These are phyloP conservation scores for Nesidiocoris tenuis DNA, from an alignment of 2,888 invertebrate species.

Conservation along the genomic window DNA sequence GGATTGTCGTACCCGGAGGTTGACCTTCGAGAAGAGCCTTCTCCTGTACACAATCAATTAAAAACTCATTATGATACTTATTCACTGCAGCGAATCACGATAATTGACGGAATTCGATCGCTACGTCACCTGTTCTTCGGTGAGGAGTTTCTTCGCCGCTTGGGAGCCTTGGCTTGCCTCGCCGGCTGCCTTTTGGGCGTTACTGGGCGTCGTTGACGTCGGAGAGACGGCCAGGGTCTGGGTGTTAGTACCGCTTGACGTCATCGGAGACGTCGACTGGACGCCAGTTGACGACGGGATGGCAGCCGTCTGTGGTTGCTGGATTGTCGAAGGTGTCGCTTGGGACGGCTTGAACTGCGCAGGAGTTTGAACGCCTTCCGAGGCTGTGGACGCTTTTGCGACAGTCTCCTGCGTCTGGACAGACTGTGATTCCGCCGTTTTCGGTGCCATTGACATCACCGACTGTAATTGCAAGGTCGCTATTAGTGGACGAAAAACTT, in stretches of 20 bases:
- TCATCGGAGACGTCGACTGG: neutral
- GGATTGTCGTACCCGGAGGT: constrained; percentile 81
- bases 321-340: neutral
- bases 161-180: neutral
- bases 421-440: neutral
- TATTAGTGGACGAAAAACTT: no score
- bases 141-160: constrained; percentile 10
- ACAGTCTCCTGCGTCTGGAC: neutral
- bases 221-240: neutral
- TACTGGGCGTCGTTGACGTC: neutral
- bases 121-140: constrained; percentile 36
- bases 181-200: neutral
- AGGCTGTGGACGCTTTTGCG: neutral
- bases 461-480: no score
- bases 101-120: neutral
- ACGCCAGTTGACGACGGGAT: neutral
- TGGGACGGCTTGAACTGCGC: neutral
- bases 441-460: neutral
- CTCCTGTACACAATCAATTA: constrained; percentile 55
- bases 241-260: neutral
- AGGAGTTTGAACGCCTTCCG: neutral
- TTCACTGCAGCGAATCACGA: no score
- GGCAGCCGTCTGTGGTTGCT: neutral
- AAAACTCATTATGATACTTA: neutral
- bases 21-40: constrained; percentile 74